These are phyloP conservation scores for Gambelia wislizenii DNA, from an alignment of 2,797 vertebrate genomes.

Conservation along the genomic window DNA sequence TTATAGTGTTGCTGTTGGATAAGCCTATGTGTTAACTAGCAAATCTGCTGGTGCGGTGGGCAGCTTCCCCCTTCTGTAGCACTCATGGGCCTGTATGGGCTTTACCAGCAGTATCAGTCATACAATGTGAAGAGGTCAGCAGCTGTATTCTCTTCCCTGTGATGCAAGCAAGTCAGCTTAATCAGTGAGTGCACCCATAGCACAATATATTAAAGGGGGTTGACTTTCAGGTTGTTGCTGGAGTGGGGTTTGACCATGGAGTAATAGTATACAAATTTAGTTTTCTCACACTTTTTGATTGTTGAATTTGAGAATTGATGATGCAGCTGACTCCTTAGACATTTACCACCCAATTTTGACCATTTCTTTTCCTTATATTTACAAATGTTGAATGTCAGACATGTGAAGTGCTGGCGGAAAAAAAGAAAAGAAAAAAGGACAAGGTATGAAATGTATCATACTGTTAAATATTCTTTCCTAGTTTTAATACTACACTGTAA, in stretches of 20 bases:
- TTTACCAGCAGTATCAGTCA: no score
- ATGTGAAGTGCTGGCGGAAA: not conserved
- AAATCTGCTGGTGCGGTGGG: not conserved
- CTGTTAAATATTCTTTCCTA: slow-evolving; percentile 10
- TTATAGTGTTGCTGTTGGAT: not conserved
- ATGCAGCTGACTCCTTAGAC: not conserved
- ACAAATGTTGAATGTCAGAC: not conserved
- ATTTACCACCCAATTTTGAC: not conserved
- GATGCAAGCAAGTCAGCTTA: no score
- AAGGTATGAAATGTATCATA: not conserved
- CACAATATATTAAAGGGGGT: not conserved
- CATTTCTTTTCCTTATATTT: not conserved
- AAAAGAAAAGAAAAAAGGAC: not conserved
- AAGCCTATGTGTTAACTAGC: not conserved
- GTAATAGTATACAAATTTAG: no score
- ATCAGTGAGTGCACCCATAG: no score
- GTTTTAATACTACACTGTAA: slow-evolving; percentile 6
- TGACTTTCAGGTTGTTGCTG: not conserved
- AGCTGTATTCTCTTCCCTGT: no score
- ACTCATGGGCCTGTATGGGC: no score
- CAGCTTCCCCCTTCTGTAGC: not conserved
- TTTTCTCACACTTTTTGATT: not conserved
- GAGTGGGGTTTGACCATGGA: not conserved
- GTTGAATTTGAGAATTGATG: not conserved
- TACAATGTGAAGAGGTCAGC: no score